Conservation (phyloP, 92 coral and sea anemone species). For the Palythoa caribaeorum region DNA sequence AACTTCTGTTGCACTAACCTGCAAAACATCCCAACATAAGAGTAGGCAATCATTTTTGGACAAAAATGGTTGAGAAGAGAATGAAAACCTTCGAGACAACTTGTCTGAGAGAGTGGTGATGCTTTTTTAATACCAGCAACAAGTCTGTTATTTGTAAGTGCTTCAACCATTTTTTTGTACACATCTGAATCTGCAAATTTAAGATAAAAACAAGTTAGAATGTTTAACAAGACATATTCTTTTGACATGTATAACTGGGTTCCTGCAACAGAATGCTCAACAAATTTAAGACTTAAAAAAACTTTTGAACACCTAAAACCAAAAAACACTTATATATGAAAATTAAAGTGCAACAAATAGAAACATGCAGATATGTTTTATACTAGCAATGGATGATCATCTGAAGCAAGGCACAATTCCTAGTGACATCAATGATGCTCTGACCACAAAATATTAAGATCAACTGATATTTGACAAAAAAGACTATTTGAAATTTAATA, state of each 20-base stretch:
- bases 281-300: background rate
- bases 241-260: background rate
- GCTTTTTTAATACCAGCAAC: slow-evolving; percentile 47
- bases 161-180: slow-evolving; percentile 40
- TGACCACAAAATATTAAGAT: slow-evolving; percentile 2
- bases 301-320: too few species aligned
- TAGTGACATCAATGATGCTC: background rate
- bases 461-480: background rate
- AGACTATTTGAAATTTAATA: background rate
- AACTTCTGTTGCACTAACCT: background rate
- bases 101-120: slow-evolving; percentile 54
- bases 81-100: slow-evolving; percentile 62
- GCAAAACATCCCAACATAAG: slow-evolving; percentile 11
- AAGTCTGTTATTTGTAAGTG: slow-evolving; percentile 39
- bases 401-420: slow-evolving; percentile 5
- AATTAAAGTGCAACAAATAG: too few species aligned
- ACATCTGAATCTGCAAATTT: slow-evolving; percentile 29
- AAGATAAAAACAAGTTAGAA: background rate
- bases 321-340: too few species aligned
- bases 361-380: background rate
- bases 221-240: background rate
- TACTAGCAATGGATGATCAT: slow-evolving; percentile 17
- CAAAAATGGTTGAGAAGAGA: slow-evolving; percentile 51
- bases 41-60: slow-evolving; percentile 27
- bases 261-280: background rate